Evolutionary conservation across 2,888 invertebrate genomes (phyloP).

Genomic region (Watsonalla cultraria): DNA sequence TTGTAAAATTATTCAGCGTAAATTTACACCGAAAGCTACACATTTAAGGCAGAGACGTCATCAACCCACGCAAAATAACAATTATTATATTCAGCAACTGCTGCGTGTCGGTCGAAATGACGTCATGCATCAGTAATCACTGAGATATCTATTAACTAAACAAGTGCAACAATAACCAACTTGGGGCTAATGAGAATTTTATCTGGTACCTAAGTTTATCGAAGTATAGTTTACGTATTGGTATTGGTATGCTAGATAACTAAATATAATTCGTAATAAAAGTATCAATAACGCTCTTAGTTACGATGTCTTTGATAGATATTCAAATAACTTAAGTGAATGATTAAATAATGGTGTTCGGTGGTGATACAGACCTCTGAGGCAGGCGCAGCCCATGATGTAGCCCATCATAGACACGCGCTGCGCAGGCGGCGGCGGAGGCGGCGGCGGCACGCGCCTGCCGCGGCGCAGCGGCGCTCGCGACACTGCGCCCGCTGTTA

Average conservation of each 20-base stretch:
- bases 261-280: no score
- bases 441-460: constrained; percentile 70
- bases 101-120: constrained; percentile 2
- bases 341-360: not conserved
- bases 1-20: no score
- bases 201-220: no score
- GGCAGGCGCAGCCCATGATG: constrained; percentile 96
- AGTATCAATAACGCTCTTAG: no score
- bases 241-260: no score
- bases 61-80: constrained; percentile 28
- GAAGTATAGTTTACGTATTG: no score
- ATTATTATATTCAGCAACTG: constrained; percentile 1
- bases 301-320: no score
- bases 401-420: constrained; percentile 90
- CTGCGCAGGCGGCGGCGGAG: constrained; percentile 55
- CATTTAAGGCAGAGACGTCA: constrained; percentile 20
- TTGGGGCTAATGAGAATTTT: not conserved
- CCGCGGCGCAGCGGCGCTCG: constrained; percentile 57
- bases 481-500: constrained; percentile 58
- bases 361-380: constrained; percentile 84
- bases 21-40: no score
- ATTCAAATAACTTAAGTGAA: no score
- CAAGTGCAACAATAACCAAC: not conserved
- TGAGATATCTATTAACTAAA: not conserved
- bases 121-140: constrained; percentile 1